Conservation (phyloP, 2,797 vertebrate species). For the Pangasius mekongensis region DNA sequence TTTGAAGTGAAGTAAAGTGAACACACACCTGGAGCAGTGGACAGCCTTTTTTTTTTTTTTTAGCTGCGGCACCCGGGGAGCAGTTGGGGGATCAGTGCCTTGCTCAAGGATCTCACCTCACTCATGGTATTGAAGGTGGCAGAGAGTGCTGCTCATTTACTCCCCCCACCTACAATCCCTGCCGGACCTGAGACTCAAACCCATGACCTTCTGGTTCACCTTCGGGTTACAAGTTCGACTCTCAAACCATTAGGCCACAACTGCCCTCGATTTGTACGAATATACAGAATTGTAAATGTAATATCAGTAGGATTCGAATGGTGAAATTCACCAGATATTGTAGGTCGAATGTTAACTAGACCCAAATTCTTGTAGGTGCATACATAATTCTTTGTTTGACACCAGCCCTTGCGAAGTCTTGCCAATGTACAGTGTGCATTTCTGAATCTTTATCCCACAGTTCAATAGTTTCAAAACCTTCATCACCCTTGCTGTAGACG, state of each 20-base stretch:
- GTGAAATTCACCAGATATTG: background rate
- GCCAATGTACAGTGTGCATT: background rate
- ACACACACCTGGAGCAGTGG: too few relatives aligned
- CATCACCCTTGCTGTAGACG: background rate
- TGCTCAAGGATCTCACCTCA: too few relatives aligned
- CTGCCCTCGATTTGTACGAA: background rate
- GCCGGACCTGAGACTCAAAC: too few relatives aligned
- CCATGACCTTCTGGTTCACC: too few relatives aligned
- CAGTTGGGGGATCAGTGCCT: too few relatives aligned
- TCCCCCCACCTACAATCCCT: too few relatives aligned
- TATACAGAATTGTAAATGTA: background rate
- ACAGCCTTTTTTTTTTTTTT: too few relatives aligned
- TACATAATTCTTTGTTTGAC: background rate
- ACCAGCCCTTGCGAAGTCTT: background rate
- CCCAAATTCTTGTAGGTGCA: background rate
- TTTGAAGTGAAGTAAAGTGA: background rate
- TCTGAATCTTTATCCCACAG: background rate
- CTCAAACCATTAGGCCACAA: too few relatives aligned
- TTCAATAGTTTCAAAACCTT: background rate
- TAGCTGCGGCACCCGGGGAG: too few relatives aligned
- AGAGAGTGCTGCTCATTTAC: too few relatives aligned
- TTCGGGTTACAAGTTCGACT: too few relatives aligned
- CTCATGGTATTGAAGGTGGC: too few relatives aligned
- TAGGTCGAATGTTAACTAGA: background rate
- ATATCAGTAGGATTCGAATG: background rate